Evolutionary conservation across 2,113 vertebrate genomes (phyloP).

Genomic region (Amia ocellicauda): DNA sequence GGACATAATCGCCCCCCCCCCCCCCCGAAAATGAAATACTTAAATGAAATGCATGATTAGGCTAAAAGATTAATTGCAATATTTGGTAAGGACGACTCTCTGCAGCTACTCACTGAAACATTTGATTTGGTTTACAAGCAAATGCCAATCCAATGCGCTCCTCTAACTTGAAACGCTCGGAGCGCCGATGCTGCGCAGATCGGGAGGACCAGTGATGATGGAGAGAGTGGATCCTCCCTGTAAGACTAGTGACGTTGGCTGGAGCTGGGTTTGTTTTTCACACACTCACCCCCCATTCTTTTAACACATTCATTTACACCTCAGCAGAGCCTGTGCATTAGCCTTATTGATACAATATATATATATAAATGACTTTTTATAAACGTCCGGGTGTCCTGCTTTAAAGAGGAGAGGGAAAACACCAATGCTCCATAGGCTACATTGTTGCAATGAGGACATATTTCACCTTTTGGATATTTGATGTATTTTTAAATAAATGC

Average conservation of each 20-base stretch:
- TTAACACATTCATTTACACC: slow-evolving; percentile 4
- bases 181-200: slow-evolving; percentile 23
- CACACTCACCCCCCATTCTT: slow-evolving; percentile 54
- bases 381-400: too few relatives aligned
- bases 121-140: not conserved
- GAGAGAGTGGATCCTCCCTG: slow-evolving; percentile 24
- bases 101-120: slow-evolving; percentile 3
- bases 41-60: not conserved
- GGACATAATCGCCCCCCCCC: not conserved
- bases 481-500: too few relatives aligned
- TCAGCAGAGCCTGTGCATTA: slow-evolving; percentile 4
- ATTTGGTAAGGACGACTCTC: not conserved
- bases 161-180: not conserved
- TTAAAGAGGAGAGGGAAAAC: too few relatives aligned
- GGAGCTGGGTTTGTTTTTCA: slow-evolving; percentile 46
- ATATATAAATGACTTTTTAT: too few relatives aligned
- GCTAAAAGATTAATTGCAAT: not conserved
- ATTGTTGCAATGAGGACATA: too few relatives aligned
- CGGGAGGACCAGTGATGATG: slow-evolving; percentile 22
- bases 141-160: slow-evolving; percentile 1
- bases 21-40: not conserved
- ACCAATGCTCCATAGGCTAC: too few relatives aligned
- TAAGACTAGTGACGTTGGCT: slow-evolving; percentile 49
- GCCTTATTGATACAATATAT: too few relatives aligned
- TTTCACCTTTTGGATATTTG: too few relatives aligned